Base-by-base conservation (phyloP, 2,888 invertebrate species). In the Andrena marginata region DNA sequence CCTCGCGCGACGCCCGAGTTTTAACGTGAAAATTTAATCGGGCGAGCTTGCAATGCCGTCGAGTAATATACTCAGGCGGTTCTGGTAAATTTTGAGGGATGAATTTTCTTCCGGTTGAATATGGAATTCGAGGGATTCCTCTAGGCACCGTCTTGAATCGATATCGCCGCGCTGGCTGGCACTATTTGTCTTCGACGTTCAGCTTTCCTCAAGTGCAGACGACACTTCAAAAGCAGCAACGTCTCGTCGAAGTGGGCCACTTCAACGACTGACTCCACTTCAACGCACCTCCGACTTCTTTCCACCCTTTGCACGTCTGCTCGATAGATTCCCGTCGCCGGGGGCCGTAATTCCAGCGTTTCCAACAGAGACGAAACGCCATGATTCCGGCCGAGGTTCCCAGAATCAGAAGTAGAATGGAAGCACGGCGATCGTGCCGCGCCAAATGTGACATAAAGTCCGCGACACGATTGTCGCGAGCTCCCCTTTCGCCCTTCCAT, bases 341-440 rank as follows among this genome's bases (percentile, higher is more conserved):
- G 4, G 48, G 62, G 60, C 42, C 2, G 23, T 49, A 75, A 73
- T 67, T 48, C 33, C 26, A 35, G 42, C 2, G 4, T 10, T 42
- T 23, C 16, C 56, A 8, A 31, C 31, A 2, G 29, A n/a, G n/a
- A 64, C 42, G 31, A 64, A 33, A 65, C 33, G 59, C 20, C 42
- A 29, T 59, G 68, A 75, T 78, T 69, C 59, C 51, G 62, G 56
- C 64, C 42, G 56, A 42, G 35, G n/a, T 64, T 80, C 65, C 62
- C 10, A 48, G 20, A 69, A 60, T 35, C 74, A 72, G 69, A 77
- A 80, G 62, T 48, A 29, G 71, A 68, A 79, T 70, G 70, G 10
- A 81, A 62, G 64, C 76, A 23, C 29, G 42, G 16, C 59, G 23
- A 23, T 20, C 16, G 33, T 35, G 49, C 33, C 69, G 64, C 51